Evolutionary conservation across 2,888 invertebrate genomes (phyloP), one percentile per base, ranked within the genome.

Genomic region (Yponomeuta evonymella): DNA sequence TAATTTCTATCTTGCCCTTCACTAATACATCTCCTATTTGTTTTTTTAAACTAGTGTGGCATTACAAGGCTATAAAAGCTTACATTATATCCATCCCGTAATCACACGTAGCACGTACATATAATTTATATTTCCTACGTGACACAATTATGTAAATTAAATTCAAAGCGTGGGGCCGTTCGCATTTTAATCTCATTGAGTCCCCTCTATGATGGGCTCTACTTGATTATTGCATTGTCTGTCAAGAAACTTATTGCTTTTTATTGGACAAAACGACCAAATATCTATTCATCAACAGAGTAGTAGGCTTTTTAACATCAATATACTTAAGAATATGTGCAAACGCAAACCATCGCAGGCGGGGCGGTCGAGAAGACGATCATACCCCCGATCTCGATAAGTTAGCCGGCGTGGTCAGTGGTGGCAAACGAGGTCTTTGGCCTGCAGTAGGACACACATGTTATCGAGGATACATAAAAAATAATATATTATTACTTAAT

Each of bases 41-140:
- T 9, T 64, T 23, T 23, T 1, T 8, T 11, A 64, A 64, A 64
- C 64, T 64, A 64, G 64, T 30, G 3, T 58, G 3, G 51, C 51
- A 58, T 58, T 15, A 15, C 51, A 58, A 58, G 15, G 51, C 51
- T 8, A 5, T 58, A 15, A 58, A 58, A 58, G 15, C 51, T 58
- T 6, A 58, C 15, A 58, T 58, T 58, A 15, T 15, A 6, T 58
- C n/a, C 67, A 9, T 48, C 48, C 15, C 67, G 48, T 48, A 67
- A 67, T 36, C 67, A n/a, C 23, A 83, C 81, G 76, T 73, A 73
- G 79, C 87, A 86, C 87, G 86, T 84, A 81, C 78, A 79, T 82
- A 81, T 79, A 84, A 86, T 86, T 86, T 87, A 86, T 86, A 82
- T 77, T 48, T 79, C 80, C 80, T 76, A 83, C 87, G 87, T 85